These are phyloP conservation scores for Squalus acanthias DNA, from an alignment of 2,797 vertebrate genomes.

Conservation along the genomic window DNA sequence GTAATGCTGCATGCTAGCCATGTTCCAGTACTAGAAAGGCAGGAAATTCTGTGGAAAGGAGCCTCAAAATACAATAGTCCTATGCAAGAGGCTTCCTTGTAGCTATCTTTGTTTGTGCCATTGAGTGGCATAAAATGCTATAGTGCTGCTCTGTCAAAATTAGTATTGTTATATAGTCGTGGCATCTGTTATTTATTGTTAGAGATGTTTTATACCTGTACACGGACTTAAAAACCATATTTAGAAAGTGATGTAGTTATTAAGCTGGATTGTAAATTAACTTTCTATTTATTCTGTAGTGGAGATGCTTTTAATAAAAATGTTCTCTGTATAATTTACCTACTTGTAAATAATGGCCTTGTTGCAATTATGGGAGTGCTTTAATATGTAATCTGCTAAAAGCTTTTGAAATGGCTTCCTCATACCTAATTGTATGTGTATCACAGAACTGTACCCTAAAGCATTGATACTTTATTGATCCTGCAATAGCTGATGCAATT, in stretches of 20 bases:
- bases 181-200: slow-evolving; percentile 34
- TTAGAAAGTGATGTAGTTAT: slow-evolving; percentile 29
- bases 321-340: slow-evolving; percentile 23
- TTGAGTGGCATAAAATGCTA: slow-evolving; percentile 28
- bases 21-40: slow-evolving; percentile 6
- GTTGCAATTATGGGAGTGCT: slow-evolving; percentile 5
- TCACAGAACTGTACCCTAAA: neutral
- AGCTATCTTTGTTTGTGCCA: slow-evolving; percentile 23
- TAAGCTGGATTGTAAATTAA: slow-evolving; percentile 34
- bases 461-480: neutral
- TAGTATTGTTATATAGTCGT: slow-evolving; percentile 25
- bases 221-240: slow-evolving; percentile 25
- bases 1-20: slow-evolving; percentile 1
- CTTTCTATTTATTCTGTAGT: slow-evolving; percentile 38
- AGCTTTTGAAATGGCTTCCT: slow-evolving; percentile 12
- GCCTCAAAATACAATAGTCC: slow-evolving; percentile 4
- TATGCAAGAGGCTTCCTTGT: slow-evolving; percentile 30
- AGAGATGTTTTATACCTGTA: slow-evolving; percentile 33
- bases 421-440: neutral
- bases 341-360: slow-evolving; percentile 24
- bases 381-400: slow-evolving; percentile 1
- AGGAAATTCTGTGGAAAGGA: neutral
- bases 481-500: neutral
- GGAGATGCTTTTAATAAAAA: slow-evolving; percentile 37
- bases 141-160: slow-evolving; percentile 29